These are phyloP conservation scores for Sarcophaga rosellei DNA, from an alignment of 2,888 invertebrate genomes.

Conservation along the genomic window DNA sequence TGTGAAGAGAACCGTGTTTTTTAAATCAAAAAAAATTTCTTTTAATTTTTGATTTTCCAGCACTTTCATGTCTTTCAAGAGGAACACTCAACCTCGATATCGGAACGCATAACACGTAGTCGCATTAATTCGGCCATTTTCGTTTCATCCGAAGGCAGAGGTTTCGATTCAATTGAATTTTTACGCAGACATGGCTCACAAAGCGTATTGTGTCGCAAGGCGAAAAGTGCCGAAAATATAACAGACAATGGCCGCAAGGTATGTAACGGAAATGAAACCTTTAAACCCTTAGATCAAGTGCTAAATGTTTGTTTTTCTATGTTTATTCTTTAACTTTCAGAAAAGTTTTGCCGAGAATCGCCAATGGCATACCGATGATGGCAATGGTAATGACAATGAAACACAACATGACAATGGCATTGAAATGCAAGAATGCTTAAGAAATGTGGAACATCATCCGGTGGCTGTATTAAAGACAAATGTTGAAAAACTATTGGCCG, in stretches of 20 bases:
- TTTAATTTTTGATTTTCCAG: conserved; percentile 79
- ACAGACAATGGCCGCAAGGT: conserved; percentile 82
- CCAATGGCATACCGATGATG: conserved; percentile 79
- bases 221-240: conserved; percentile 88
- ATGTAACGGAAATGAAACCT: background rate
- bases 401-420: conserved; percentile 73
- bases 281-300: too few relatives aligned
- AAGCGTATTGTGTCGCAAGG: conserved; percentile 90
- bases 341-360: conserved; percentile 78
- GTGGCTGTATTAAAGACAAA: conserved; percentile 72
- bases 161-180: conserved; percentile 91
- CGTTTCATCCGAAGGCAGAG: conserved; percentile 88
- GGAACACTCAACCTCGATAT: conserved; percentile 85
- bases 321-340: conserved; percentile 68
- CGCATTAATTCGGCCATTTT: conserved; percentile 93
- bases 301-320: too few relatives aligned
- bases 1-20: background rate
- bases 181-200: conserved; percentile 90
- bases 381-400: conserved; percentile 72
- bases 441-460: conserved; percentile 72
- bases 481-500: conserved; percentile 67
- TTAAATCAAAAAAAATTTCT: too few relatives aligned
- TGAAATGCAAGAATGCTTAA: conserved; percentile 67
- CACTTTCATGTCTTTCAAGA: conserved; percentile 88
- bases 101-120: conserved; percentile 85